Base-by-base conservation (phyloP, 2,113 vertebrate species). In the Merops nubicus region DNA sequence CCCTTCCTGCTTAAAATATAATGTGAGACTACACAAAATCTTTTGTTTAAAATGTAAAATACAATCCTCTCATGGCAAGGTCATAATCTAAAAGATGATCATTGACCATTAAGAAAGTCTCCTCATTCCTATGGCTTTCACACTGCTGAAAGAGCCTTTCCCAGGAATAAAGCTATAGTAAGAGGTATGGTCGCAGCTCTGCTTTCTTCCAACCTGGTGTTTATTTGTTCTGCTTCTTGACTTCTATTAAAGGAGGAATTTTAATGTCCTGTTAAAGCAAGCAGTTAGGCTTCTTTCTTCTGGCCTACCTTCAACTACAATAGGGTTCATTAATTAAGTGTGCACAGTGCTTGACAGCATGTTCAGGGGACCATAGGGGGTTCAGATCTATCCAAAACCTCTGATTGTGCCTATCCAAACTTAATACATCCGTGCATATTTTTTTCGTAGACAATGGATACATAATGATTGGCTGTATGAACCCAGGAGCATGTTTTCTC, bases 401-500 rank as follows among this genome's bases (percentile, higher is more conserved):
- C 15, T 28, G 11, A 63, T 11, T 79, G 8, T 69, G 17, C 25
- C 69, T 60, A 9, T 31, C 7, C n/a, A 83, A 65, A 69, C 0
- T 7, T 67, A 62, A 18, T 0, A 2, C 14, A 78, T 31, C 13
- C 18, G 72, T 5, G 2, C 0, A 0, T 25, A 4, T 40, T 79
- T 75, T 4, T 54, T 90, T 88, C 65, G 48, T 40, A 74, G 53
- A 31, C 5, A 51, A 16, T 17, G 9, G 10, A 34, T 50, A 26
- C 8, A 21, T 54, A 88, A 76, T 53, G 13, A 34, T 54, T 12
- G 1, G 11, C 75, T 47, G 3, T 28, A 31, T 13, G 11, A 42
- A 80, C 20, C 57, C 3, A 69, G 12, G 42, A 50, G 25, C 11
- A 3, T 34, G 7, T 12, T 69, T 56, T 82, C 67, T 29, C 19